Evolutionary conservation across 2,797 vertebrate genomes (phyloP).

Genomic region (Muscicapa striata): DNA sequence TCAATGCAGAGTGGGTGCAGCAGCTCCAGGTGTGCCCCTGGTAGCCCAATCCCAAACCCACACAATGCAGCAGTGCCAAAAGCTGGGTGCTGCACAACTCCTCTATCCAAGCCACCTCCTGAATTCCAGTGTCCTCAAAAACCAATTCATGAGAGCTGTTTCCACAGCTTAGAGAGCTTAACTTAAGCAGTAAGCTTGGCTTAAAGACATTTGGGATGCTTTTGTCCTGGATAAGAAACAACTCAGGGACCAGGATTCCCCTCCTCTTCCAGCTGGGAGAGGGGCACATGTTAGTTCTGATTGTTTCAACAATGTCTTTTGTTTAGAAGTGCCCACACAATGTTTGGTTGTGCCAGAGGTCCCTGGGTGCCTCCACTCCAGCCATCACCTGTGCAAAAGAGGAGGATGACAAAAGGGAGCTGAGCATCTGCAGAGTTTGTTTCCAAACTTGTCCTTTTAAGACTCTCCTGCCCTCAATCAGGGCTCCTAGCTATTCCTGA

Average conservation of each 20-base stretch:
- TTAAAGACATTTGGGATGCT: neutral
- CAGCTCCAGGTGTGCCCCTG: neutral
- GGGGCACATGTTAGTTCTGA: neutral
- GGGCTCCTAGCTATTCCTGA: neutral
- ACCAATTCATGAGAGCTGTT: accelerated
- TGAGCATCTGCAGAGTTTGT: neutral
- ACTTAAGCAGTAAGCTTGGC: neutral
- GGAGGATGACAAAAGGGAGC: accelerated
- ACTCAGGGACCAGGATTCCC: neutral
- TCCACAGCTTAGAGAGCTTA: neutral
- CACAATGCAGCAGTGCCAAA: neutral
- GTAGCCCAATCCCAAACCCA: neutral
- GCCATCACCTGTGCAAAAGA: accelerated
- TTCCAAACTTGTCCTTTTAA: neutral
- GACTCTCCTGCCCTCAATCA: neutral
- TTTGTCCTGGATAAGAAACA: neutral
- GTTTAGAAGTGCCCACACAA: neutral
- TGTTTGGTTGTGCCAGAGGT: neutral
- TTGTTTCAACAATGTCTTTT: neutral
- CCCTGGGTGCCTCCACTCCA: neutral
- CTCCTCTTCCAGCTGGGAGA: neutral
- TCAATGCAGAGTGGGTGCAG: accelerated
- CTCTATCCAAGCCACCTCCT: neutral
- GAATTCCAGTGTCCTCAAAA: neutral
- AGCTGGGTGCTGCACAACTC: neutral